These are phyloP conservation scores for Quadroppia sp. DNA, from an alignment of 2,888 invertebrate species.

Conservation along the genomic window DNA sequence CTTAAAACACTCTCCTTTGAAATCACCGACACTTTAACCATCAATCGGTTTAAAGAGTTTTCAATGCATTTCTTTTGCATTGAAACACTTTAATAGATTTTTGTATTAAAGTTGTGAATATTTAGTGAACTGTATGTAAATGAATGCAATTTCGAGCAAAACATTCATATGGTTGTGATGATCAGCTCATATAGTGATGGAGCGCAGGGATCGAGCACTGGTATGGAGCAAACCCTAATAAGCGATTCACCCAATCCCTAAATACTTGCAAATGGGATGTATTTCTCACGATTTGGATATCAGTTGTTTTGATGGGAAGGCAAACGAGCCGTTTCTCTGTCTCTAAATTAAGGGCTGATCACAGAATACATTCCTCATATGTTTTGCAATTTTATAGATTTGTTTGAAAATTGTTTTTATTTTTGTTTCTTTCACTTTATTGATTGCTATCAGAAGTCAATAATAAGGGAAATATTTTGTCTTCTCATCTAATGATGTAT, in stretches of 20 bases:
- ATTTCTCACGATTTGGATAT: constrained; percentile 24
- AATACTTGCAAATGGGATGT: not conserved
- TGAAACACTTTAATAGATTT: not conserved
- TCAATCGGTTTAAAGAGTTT: not conserved
- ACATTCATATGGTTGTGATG: not conserved
- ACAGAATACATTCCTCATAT: not conserved
- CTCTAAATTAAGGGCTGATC: not conserved
- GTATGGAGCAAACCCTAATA: constrained; percentile 14
- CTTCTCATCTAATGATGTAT: constrained; percentile 22
- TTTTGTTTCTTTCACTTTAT: not conserved
- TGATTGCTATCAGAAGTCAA: constrained; percentile 5
- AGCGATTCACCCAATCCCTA: not conserved
- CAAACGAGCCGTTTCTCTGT: not conserved
- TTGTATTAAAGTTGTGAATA: not conserved
- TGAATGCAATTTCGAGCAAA: not conserved
- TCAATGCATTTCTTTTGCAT: not conserved
- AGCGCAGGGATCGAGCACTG: not conserved
- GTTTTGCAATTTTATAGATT: constrained; percentile 11
- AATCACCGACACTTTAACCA: constrained; percentile 15
- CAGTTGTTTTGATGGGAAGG: constrained; percentile 18
- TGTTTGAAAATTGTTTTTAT: not conserved
- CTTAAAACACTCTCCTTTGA: not conserved
- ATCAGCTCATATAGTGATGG: not conserved
- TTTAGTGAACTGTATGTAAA: not conserved
- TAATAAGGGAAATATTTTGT: not conserved